phyloP scores from a whole-genome alignment of 2,797 vertebrate species.

The Epinephelus awoara region DNA sequence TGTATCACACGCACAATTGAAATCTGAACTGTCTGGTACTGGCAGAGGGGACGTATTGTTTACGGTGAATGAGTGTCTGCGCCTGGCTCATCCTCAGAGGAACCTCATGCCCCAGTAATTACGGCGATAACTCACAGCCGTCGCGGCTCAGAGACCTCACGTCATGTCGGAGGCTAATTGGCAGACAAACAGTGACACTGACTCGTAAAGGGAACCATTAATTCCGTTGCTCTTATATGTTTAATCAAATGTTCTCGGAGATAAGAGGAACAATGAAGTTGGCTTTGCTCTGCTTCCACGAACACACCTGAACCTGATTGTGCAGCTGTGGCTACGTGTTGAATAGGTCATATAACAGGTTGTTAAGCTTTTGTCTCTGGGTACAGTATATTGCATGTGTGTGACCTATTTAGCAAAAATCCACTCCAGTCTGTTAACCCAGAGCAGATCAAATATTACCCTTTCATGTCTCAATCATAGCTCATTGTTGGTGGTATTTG shows the following conservation, averaged over 20 bases:
- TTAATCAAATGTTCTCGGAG: slow-evolving; percentile 45
- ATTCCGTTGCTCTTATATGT: neutral
- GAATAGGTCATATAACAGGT: slow-evolving; percentile 33
- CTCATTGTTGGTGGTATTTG: slow-evolving; percentile 20
- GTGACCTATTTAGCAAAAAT: slow-evolving; percentile 32
- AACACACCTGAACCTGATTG: slow-evolving; percentile 47
- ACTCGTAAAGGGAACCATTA: neutral
- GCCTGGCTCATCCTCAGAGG: neutral
- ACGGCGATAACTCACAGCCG: neutral
- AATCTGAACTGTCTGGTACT: neutral
- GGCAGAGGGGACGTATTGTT: neutral
- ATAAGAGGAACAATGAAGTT: slow-evolving; percentile 53
- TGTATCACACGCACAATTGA: neutral
- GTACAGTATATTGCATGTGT: neutral
- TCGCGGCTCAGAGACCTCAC: neutral
- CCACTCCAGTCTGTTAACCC: neutral
- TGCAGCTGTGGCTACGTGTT: slow-evolving; percentile 16
- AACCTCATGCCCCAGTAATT: neutral
- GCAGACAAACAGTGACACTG: neutral
- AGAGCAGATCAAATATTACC: slow-evolving; percentile 13
- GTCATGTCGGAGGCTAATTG: neutral
- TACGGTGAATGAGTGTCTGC: neutral
- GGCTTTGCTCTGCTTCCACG: slow-evolving; percentile 16
- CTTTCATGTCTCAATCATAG: neutral
- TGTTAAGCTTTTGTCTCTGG: slow-evolving; percentile 26